Conservation (phyloP, 2,113 vertebrate species). For the Piliocolobus tephrosceles region DNA sequence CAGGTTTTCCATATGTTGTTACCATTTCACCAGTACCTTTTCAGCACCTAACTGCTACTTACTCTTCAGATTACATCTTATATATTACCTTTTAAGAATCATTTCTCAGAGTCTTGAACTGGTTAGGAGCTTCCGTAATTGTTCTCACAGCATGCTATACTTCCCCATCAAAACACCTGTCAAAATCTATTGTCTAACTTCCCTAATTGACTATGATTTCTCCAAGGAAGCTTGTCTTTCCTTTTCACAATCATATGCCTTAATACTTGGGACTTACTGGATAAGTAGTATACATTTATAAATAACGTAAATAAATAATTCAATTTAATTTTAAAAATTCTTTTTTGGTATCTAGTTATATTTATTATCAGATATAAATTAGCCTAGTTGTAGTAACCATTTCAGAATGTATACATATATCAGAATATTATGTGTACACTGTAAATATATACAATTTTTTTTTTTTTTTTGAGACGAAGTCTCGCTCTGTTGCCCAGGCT, state of each 20-base stretch:
- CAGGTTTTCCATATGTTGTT: background rate
- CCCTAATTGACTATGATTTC: background rate
- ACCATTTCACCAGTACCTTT: background rate
- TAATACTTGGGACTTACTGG: background rate
- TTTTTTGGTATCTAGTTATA: background rate
- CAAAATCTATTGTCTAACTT: background rate
- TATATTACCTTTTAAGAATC: background rate
- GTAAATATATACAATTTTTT: background rate
- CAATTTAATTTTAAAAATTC: background rate
- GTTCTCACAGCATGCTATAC: background rate
- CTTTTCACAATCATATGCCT: background rate
- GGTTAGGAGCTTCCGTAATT: background rate
- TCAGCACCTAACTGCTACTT: background rate
- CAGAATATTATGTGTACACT: too few relatives aligned
- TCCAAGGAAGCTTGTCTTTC: background rate
- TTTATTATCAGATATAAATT: background rate
- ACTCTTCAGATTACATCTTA: background rate
- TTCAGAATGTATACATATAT: too few relatives aligned
- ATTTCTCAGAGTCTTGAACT: background rate
- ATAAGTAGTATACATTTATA: background rate
- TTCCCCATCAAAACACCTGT: background rate
- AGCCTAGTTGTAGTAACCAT: too few relatives aligned
- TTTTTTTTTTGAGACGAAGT: too few relatives aligned
- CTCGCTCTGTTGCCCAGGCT: too few relatives aligned
- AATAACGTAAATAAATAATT: background rate